Evolutionary conservation across 2,797 vertebrate genomes (phyloP).

Genomic region (Lates japonicus): DNA sequence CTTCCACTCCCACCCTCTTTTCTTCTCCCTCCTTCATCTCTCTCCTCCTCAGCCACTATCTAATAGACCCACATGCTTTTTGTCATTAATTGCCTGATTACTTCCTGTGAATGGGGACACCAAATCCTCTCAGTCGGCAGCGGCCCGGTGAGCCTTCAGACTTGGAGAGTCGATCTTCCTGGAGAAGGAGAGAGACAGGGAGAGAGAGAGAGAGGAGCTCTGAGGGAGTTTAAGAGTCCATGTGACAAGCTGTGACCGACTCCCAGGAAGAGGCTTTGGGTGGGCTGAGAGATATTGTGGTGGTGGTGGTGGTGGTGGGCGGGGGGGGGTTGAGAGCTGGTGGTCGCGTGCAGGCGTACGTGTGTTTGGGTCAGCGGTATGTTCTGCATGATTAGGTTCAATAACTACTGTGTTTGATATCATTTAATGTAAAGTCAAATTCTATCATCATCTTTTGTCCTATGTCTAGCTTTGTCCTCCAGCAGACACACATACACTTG

Average conservation of each 20-base stretch:
- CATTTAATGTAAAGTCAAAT: constrained; percentile 39
- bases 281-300: constrained; percentile 58
- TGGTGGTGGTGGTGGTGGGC: no score
- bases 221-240: constrained; percentile 73
- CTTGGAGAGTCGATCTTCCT: constrained; percentile 77
- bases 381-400: constrained; percentile 35
- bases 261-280: constrained; percentile 74
- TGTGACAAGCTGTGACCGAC: constrained; percentile 77
- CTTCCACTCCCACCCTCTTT: constrained; percentile 40
- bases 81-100: constrained; percentile 89
- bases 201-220: constrained; percentile 31
- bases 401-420: constrained; percentile 32
- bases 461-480: constrained; percentile 23
- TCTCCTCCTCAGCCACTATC: constrained; percentile 70
- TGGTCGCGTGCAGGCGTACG: not conserved
- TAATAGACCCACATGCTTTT: constrained; percentile 84
- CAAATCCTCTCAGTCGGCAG: constrained; percentile 84
- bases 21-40: constrained; percentile 37
- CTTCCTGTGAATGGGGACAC: constrained; percentile 83
- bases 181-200: constrained; percentile 39
- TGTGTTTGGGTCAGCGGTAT: not conserved
- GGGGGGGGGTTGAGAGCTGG: constrained; percentile 19
- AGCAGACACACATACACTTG: constrained; percentile 7
- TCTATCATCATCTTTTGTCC: constrained; percentile 32
- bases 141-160: constrained; percentile 76